Base-by-base conservation (phyloP, 2,888 invertebrate genomes). In the Hirtodrosophila histrioides region DNA sequence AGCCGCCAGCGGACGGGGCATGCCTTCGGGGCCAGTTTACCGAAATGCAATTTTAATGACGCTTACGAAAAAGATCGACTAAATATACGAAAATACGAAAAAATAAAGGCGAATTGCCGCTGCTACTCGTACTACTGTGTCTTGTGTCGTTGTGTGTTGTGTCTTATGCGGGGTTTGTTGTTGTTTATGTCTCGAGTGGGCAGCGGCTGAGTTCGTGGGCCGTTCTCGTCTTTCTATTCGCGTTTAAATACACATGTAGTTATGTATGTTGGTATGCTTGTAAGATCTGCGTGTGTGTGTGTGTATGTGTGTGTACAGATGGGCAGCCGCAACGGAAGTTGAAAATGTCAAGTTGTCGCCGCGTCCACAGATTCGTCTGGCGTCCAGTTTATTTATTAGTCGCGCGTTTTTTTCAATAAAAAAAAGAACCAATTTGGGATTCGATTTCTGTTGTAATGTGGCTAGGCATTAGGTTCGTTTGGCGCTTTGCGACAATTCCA, bases 11-110 rank as follows among this genome's bases (percentile, higher is more conserved):
- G 37, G 50, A 6, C 27, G 10, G 3, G n/a, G 11, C 45, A 45
- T 51, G 61, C 48, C 50, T 66, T 33, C 17, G 27, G 55, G 75
- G 78, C 71, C 72, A 63, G 75, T 81, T 83, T 68, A 78, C 58
- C 68, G 69, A 78, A 80, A 81, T 84, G 82, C 82, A 82, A 84
- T 82, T 84, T 82, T 82, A 82, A 82, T 82, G 82, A 78, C 82
- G 82, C 77, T 74, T 78, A 71, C 74, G 66, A 78, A 64, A 74
- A 78, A 17, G 17, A 72, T 49, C 60, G 50, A 61, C 67, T 1
- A 31, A 31, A 31, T 4, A 0, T 8, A 31, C 7, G n/a, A 31
- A 55, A 55, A 17, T 17, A 17, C 17, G 2, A 27, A 12, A 39
- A 56, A 48, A 43, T 39, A 36, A 53, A 54, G 48, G 55, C 63